phyloP scores from a whole-genome alignment of 2,113 vertebrate species.

The Podiceps cristatus region DNA sequence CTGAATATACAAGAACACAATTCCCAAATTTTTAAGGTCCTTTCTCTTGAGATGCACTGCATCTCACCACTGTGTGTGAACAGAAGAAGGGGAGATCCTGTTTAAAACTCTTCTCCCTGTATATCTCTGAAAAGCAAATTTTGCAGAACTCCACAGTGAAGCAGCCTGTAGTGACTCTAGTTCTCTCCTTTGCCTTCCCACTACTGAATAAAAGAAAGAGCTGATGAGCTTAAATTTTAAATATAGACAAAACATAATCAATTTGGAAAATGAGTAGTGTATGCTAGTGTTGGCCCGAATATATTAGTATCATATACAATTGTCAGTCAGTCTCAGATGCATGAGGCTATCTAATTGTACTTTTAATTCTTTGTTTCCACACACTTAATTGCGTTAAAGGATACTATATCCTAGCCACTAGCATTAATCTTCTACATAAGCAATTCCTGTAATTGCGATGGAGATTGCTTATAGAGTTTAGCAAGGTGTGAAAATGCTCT shows the following conservation, averaged over 20 bases:
- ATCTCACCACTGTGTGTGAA: background rate
- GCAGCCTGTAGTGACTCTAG: background rate
- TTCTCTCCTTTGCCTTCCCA: background rate
- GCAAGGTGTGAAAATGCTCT: slow-evolving; percentile 1
- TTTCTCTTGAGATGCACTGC: background rate
- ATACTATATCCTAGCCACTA: background rate
- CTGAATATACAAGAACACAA: background rate
- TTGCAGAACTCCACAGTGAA: background rate
- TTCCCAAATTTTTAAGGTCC: background rate
- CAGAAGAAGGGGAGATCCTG: background rate
- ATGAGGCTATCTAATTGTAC: background rate
- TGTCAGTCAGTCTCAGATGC: background rate
- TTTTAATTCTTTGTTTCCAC: slow-evolving; percentile 27
- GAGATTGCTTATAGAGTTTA: slow-evolving; percentile 5
- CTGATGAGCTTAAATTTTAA: background rate
- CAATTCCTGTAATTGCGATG: background rate
- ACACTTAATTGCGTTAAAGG: background rate
- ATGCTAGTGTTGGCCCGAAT: background rate
- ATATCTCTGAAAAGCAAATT: background rate
- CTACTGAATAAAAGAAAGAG: background rate
- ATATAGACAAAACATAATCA: background rate
- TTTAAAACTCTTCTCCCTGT: background rate
- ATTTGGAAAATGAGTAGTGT: background rate
- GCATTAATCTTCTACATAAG: slow-evolving; percentile 27
- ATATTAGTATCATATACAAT: background rate